Conservation (phyloP, 2,113 vertebrate genomes). For the Pygoscelis antarcticus region DNA sequence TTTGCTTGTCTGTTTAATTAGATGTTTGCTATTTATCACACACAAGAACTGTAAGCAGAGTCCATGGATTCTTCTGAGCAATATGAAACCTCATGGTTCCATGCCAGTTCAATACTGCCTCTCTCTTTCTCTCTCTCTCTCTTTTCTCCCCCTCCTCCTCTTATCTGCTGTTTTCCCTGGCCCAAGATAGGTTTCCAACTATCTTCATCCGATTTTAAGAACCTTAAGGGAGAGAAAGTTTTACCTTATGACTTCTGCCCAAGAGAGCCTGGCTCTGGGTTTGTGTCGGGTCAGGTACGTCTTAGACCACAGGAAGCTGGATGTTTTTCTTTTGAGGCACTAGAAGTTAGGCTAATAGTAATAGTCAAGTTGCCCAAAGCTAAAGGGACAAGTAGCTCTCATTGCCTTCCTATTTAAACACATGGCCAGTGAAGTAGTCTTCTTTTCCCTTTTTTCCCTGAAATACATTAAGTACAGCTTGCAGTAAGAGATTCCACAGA, state of each 20-base stretch:
- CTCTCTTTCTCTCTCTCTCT: background rate
- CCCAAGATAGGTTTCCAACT: background rate
- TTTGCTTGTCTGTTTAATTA: background rate
- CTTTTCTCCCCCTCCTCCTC: background rate
- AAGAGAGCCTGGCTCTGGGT: background rate
- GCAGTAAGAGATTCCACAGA: background rate
- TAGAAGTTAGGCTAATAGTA: constrained; percentile 11
- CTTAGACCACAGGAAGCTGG: background rate
- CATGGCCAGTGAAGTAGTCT: background rate
- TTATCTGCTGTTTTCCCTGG: background rate
- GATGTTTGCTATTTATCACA: constrained; percentile 33
- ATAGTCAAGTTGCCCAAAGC: constrained; percentile 26
- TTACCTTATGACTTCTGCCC: background rate
- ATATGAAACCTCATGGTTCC: constrained; percentile 4
- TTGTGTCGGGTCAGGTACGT: background rate
- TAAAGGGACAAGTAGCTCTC: constrained; percentile 3
- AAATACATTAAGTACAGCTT: background rate
- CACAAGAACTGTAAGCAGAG: constrained; percentile 37
- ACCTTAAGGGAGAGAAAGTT: background rate
- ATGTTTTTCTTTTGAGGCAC: constrained; percentile 41
- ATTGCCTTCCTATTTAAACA: constrained; percentile 12
- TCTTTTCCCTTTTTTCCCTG: constrained; percentile 11
- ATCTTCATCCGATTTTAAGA: background rate
- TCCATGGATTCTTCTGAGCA: constrained; percentile 32
- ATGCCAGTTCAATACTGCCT: background rate